Percentiles rank a stretch among this genome's conserved stretches.
Evolutionary conservation across 2,113 vertebrate species (phyloP).

Genomic region (Macquaria australasica): DNA sequence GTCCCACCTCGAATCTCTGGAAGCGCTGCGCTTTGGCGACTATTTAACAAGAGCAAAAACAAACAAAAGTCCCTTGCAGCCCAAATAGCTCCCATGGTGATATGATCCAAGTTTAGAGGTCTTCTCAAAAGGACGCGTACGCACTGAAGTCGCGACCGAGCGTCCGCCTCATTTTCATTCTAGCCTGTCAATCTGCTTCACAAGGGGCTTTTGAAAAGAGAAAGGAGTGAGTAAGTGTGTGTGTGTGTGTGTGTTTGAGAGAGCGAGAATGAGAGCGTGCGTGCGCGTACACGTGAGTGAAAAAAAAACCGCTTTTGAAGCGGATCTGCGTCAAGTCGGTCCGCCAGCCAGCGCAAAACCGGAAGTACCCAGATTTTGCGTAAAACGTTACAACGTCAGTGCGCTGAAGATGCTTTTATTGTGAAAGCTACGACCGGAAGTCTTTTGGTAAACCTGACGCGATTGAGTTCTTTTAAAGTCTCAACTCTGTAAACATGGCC

Average conservation of each 20-base stretch:
- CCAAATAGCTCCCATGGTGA: conserved; percentile 87
- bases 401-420: conserved; percentile 25
- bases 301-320: conserved; percentile 44
- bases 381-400: not conserved
- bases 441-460: not conserved
- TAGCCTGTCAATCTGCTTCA: conserved; percentile 83
- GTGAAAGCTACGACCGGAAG: conserved; percentile 10
- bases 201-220: conserved; percentile 80
- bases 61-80: conserved; percentile 84
- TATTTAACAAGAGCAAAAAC: conserved; percentile 88
- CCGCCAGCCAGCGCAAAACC: not conserved
- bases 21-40: conserved; percentile 82
- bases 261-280: conserved; percentile 57
- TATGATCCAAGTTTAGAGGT: conserved; percentile 81
- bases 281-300: conserved; percentile 51
- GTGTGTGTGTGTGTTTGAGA: conserved; percentile 46
- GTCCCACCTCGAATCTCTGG: conserved; percentile 85
- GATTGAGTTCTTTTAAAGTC: not conserved
- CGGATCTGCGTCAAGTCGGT: conserved; percentile 46
- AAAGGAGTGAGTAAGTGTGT: conserved; percentile 69
- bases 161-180: conserved; percentile 87
- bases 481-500: conserved; percentile 5
- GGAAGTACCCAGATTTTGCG: conserved; percentile 30
- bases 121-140: conserved; percentile 82
- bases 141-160: conserved; percentile 82